A percentile compares a stretch with the other conserved stretches of the same genome.
These are phyloP conservation scores for Agrotis segetum DNA, from an alignment of 2,888 invertebrate species.

Conservation along the genomic window DNA sequence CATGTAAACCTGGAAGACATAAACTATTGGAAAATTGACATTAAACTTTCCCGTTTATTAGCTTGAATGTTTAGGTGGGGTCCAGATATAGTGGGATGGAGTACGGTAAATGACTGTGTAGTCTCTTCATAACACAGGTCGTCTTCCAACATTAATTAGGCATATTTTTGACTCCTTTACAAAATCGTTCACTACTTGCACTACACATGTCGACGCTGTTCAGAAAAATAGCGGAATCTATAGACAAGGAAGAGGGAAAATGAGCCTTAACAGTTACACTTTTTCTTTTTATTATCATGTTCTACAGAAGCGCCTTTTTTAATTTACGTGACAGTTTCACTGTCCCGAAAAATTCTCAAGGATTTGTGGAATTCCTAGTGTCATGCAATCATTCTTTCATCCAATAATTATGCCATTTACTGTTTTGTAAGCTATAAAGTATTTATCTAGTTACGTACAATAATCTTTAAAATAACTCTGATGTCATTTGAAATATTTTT, in stretches of 20 bases:
- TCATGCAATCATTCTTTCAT: not conserved
- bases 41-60: not conserved
- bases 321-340: not conserved
- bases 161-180: not conserved
- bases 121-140: not conserved
- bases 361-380: constrained; percentile 2
- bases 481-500: constrained; percentile 51
- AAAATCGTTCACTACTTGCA: not conserved
- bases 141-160: not conserved
- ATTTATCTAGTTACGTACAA: constrained; percentile 15
- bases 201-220: no score
- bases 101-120: not conserved
- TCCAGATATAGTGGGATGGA: not conserved
- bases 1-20: not conserved
- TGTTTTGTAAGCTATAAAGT: no score
- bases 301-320: not conserved
- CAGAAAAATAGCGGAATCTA: no score
- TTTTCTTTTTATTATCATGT: not conserved
- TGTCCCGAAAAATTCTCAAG: constrained; percentile 4
- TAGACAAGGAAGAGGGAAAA: no score
- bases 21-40: constrained; percentile 9
- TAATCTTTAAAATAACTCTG: constrained; percentile 43
- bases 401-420: not conserved
- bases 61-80: not conserved
- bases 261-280: no score